phyloP scores from a whole-genome alignment of 2,113 vertebrate genomes.

The Crotalus tigris region DNA sequence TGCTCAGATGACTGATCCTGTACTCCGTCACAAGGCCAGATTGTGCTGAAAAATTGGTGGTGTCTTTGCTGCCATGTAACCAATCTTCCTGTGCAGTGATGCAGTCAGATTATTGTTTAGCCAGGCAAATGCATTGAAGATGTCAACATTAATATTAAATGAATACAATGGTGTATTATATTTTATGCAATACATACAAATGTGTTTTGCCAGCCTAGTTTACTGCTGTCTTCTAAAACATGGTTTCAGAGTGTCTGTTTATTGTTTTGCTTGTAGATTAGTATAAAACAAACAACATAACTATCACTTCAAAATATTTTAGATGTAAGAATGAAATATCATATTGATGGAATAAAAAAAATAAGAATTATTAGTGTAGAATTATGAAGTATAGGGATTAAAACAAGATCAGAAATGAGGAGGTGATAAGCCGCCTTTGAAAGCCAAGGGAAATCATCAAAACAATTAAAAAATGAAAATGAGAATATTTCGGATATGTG shows the following conservation, averaged over 20 bases:
- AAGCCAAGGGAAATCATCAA: too few relatives aligned
- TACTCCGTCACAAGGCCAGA: background rate
- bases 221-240: background rate
- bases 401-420: background rate
- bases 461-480: too few relatives aligned
- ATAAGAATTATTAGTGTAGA: background rate
- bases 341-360: background rate
- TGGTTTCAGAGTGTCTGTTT: background rate
- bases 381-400: background rate
- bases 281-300: background rate
- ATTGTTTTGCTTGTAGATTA: background rate
- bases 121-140: background rate
- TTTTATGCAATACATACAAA: constrained; percentile 31
- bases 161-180: constrained; percentile 13
- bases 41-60: background rate
- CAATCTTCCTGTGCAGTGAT: background rate
- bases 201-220: background rate
- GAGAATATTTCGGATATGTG: too few relatives aligned
- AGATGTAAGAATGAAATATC: background rate
- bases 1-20: background rate
- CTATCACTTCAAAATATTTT: background rate
- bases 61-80: background rate
- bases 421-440: too few relatives aligned
- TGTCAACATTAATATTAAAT: background rate
- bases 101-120: background rate